Base-by-base conservation (phyloP, 2,113 vertebrate species). In the Gymnogyps californianus region DNA sequence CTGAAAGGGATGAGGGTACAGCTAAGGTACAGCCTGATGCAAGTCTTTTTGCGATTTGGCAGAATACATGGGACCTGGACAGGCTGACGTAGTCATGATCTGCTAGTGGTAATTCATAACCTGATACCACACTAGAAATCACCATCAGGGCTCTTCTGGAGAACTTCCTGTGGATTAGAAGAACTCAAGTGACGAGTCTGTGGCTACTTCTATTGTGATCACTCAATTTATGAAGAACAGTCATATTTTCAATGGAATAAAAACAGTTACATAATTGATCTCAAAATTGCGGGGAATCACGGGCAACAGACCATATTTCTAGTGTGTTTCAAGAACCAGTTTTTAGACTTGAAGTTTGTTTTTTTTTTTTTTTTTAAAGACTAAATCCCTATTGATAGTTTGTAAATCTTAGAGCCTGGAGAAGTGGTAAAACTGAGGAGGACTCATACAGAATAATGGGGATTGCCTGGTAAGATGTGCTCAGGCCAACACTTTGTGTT, bases 21-120 rank as follows among this genome's bases (percentile, higher is more conserved):
- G 22, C 16, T 20, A 24, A 40, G 29, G 49, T 61, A 42, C 13
- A 62, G 59, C 59, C 55, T 44, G n/a, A 22, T 26, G 3, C 2
- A n/a, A 8, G 64, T 72, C 9, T 42, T 75, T 57, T 19, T 51
- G n/a, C 24, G n/a, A 6, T 28, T 10, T 29, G 38, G 51, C 19
- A 46, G 16, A 34, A 49, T 34, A 40, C 3, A 7, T 7, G 8
- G 12, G 9, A 2, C 31, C 69, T 25, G 58, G 40, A 16, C 20
- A 40, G n/a, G 16, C 42, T 51, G n/a, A 42, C 2, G 0, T 11
- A 9, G 36, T 46, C 0, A 0, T 36, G 19, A 24, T 14, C 58
- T 44, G 20, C 66, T 31, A 26, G 7, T 10, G 22, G 34, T 52
- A 32, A 72, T 42, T 82, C 11, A 19, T 67, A 38, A 58, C 13